Base-by-base conservation (phyloP, 2,113 vertebrate genomes). In the Laticauda laticaudata region DNA sequence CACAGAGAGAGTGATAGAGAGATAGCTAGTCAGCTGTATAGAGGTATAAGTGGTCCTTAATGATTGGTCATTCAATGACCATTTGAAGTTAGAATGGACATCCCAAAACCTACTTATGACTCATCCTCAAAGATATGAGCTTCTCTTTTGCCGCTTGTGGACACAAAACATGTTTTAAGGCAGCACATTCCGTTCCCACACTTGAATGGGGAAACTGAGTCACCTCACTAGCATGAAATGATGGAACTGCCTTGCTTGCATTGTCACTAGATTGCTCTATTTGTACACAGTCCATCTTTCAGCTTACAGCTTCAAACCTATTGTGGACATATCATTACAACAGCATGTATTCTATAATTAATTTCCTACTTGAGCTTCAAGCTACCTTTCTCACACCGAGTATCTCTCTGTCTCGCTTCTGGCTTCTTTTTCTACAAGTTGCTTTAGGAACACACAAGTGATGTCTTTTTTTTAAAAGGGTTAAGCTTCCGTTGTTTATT, bases 381-480 rank as follows among this genome's bases (percentile, higher is more conserved):
- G 56, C 81, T 91, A 93, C 3, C 15, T 91, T 81, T 94, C 0
- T 69, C 92, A 56, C 91, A 29, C 88, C 75, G 2, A 45, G 1
- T 57, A 64, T 3, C 0, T 20, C 0, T 15, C 29, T 69, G 0
- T 15, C 2, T 59, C 64, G 0, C 4, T 91, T 81, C 92, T 26
- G 7, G 8, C 34, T 1, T 0, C 90, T 12, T 12, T 1, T 88
- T 92, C 88, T 75, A 64, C 0, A 89, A 69, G 39, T 56, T 34
- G 34, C 5, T 91, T 2, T 90, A 85, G 91, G 59, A 94, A 96
- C 93, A 96, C 93, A 91, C 87, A 93, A 15, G 87, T 93, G 26
- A 91, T 89, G 3, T 14, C 4, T 59, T 14, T 90, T 90, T 48
- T 48, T 43, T 3, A 43, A 43, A 55, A 91, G 88, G 43, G 2